These are phyloP conservation scores for Anneissia japonica DNA, from an alignment of 35 echinoderm and acorn worm species.

Conservation along the genomic window DNA sequence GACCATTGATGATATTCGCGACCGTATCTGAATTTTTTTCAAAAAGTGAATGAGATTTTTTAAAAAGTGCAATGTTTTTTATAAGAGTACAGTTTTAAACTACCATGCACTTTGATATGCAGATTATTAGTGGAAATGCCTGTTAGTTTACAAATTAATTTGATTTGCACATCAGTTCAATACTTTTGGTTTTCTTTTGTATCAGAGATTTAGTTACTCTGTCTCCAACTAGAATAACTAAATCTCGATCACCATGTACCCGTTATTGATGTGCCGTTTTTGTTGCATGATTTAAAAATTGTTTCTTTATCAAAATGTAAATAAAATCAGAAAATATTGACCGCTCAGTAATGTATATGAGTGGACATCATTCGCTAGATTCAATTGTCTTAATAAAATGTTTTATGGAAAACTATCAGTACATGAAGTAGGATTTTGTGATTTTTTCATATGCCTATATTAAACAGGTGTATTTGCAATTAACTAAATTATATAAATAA, in stretches of 20 bases:
- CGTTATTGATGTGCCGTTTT: neutral
- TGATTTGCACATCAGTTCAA: too few species aligned
- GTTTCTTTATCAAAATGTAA: neutral
- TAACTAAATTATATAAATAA: too few species aligned
- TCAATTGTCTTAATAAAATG: neutral
- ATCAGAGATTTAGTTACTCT: too few species aligned
- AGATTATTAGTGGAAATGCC: neutral
- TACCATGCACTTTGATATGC: neutral
- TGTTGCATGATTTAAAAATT: neutral
- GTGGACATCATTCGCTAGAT: neutral
- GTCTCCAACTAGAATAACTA: too few species aligned
- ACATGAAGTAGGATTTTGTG: too few species aligned
- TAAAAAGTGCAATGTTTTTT: neutral
- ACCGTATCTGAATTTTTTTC: too few species aligned
- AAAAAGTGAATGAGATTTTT: too few species aligned
- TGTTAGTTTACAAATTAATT: neutral
- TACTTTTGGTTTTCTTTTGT: too few species aligned
- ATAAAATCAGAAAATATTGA: neutral
- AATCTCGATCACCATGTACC: too few species aligned
- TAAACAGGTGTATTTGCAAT: too few species aligned
- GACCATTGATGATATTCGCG: too few species aligned
- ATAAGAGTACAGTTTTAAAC: neutral
- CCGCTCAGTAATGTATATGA: neutral
- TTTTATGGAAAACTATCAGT: conserved; percentile 1
- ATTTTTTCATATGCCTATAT: too few species aligned